phyloP scores from a whole-genome alignment of 2,888 invertebrate genomes.

The Drosophila incognita region DNA sequence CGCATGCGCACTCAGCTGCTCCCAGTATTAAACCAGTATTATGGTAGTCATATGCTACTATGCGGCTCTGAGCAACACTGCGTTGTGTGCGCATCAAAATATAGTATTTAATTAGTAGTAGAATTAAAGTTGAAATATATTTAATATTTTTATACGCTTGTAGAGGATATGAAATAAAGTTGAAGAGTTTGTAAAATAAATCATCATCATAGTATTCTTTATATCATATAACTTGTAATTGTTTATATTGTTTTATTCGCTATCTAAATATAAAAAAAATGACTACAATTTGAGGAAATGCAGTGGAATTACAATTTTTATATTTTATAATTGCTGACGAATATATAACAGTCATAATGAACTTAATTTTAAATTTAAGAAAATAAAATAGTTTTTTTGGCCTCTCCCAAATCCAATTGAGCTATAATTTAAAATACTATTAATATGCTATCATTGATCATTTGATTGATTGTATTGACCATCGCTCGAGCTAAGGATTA shows the following conservation, averaged over 20 bases:
- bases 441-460: neutral
- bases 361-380: neutral
- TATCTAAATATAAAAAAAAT: neutral
- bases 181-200: neutral
- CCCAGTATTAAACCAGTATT: slow-evolving; percentile 58
- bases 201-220: neutral
- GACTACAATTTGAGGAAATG: neutral
- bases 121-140: neutral
- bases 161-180: neutral
- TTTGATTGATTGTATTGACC: slow-evolving; percentile 1
- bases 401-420: slow-evolving; percentile 5
- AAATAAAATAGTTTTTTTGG: neutral
- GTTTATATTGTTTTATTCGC: neutral
- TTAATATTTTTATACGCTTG: neutral
- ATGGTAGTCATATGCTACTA: neutral
- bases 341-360: neutral
- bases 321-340: neutral
- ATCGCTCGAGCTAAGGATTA: slow-evolving; percentile 8
- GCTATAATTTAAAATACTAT: neutral
- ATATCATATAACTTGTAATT: neutral
- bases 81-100: neutral
- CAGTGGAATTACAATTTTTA: neutral
- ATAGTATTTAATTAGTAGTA: neutral
- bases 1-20: slow-evolving; percentile 52
- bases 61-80: slow-evolving; percentile 40